A percentile compares a stretch with the other conserved stretches of the same genome.
phyloP scores from a whole-genome alignment of 1,140 invertebrate genomes.

The Papilio xuthus region DNA sequence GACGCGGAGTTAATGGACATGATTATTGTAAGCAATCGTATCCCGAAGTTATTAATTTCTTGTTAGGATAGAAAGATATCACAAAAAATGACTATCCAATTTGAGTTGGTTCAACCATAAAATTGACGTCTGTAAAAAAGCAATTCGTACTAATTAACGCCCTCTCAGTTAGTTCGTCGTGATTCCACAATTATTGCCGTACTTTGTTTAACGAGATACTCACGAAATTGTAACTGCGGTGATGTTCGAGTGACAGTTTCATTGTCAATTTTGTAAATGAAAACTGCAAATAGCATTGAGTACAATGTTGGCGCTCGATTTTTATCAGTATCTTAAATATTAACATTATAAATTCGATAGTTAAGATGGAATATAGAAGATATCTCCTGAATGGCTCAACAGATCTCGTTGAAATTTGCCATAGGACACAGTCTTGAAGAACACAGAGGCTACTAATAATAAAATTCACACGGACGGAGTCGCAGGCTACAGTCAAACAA shows the following conservation, averaged over 20 bases:
- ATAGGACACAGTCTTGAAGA: too few relatives aligned
- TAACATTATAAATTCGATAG: too few relatives aligned
- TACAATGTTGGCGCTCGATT: slow-evolving; percentile 13
- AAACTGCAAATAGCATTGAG: slow-evolving; percentile 38
- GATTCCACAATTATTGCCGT: slow-evolving; percentile 51
- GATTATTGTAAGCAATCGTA: too few relatives aligned
- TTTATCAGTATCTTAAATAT: not conserved
- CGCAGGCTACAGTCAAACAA: too few relatives aligned
- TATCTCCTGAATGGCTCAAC: too few relatives aligned
- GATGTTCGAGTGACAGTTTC: slow-evolving; percentile 3
- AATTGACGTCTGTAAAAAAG: slow-evolving; percentile 67
- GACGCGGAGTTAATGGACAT: too few relatives aligned
- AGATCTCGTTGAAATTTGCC: too few relatives aligned
- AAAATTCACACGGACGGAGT: too few relatives aligned
- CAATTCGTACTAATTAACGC: slow-evolving; percentile 59
- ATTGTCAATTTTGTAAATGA: slow-evolving; percentile 44
- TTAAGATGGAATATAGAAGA: too few relatives aligned
- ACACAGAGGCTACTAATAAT: too few relatives aligned
- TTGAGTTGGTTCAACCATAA: slow-evolving; percentile 70
- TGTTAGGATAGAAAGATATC: not conserved
- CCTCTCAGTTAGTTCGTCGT: slow-evolving; percentile 58
- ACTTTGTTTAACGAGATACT: slow-evolving; percentile 52
- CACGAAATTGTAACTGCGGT: slow-evolving; percentile 32
- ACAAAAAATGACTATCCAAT: slow-evolving; percentile 56
- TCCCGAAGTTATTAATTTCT: not conserved